phyloP scores from a whole-genome alignment of 2,888 invertebrate species.

The Acrobasis consociella region DNA sequence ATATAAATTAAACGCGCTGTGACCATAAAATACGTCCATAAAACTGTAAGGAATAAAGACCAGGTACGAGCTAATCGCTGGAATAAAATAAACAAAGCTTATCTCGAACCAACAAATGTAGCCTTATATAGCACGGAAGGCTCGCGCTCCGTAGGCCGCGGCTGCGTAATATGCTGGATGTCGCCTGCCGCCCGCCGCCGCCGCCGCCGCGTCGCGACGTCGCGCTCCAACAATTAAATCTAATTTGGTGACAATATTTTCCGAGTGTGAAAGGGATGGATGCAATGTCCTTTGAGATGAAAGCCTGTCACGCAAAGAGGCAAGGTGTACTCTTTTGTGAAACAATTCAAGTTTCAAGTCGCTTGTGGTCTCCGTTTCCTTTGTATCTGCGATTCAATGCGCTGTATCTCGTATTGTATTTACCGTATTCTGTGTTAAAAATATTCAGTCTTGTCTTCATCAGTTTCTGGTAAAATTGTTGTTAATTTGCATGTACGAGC shows the following conservation, averaged over 20 bases:
- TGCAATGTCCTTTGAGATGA: slow-evolving; percentile 43
- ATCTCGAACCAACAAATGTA: slow-evolving; percentile 62
- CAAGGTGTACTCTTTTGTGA: slow-evolving; percentile 44
- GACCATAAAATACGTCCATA: slow-evolving; percentile 42
- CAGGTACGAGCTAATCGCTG: slow-evolving; percentile 53
- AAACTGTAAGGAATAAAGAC: slow-evolving; percentile 46
- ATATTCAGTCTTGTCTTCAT: slow-evolving; percentile 7
- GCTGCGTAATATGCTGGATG: slow-evolving; percentile 39
- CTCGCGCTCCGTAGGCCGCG: slow-evolving; percentile 47
- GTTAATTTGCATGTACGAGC: slow-evolving; percentile 13
- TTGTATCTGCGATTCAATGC: slow-evolving; percentile 24
- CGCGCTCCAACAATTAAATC: slow-evolving; percentile 49
- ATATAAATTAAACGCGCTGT: slow-evolving; percentile 36
- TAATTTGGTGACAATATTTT: slow-evolving; percentile 43
- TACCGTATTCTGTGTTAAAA: slow-evolving; percentile 18
- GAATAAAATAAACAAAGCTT: slow-evolving; percentile 70
- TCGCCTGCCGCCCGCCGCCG: slow-evolving; percentile 20
- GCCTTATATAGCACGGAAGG: slow-evolving; percentile 64
- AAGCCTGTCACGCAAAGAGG: slow-evolving; percentile 33
- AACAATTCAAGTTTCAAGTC: slow-evolving; percentile 32
- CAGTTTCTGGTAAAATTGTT: slow-evolving; percentile 7
- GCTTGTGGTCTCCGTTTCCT: slow-evolving; percentile 37
- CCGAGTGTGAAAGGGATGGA: slow-evolving; percentile 41
- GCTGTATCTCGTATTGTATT: slow-evolving; percentile 15
- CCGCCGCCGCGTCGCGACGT: slow-evolving; percentile 28